A percentile compares a stretch with the other conserved stretches of the same genome.
These are phyloP conservation scores for Elmis aenea DNA, from an alignment of 2,888 invertebrate genomes.

Conservation along the genomic window DNA sequence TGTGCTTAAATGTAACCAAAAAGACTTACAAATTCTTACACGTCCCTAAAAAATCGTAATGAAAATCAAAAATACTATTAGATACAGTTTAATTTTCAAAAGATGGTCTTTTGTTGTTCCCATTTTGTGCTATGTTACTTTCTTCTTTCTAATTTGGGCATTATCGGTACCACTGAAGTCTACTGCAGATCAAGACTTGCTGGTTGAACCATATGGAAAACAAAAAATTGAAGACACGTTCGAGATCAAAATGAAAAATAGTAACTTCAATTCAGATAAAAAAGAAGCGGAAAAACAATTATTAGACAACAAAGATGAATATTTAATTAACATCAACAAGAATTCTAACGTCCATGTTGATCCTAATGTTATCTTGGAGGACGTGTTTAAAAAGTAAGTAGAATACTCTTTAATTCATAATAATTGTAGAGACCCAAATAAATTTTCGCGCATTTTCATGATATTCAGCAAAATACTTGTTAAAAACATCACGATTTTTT, in stretches of 20 bases:
- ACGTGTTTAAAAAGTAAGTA: constrained; percentile 45
- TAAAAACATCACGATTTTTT: no score
- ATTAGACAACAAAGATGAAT: constrained; percentile 50
- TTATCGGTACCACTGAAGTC: constrained; percentile 48
- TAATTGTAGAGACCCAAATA: constrained; percentile 1
- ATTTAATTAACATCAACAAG: constrained; percentile 42
- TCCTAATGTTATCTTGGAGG: constrained; percentile 39
- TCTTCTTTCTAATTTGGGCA: constrained; percentile 52
- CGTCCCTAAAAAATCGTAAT: no score
- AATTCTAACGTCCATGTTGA: constrained; percentile 40
- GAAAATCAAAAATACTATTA: no score
- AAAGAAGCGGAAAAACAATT: constrained; percentile 44
- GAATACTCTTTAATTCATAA: not conserved
- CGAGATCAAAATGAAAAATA: constrained; percentile 44
- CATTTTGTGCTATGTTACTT: constrained; percentile 51
- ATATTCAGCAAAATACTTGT: not conserved
- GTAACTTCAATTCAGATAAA: constrained; percentile 52
- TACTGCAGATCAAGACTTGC: constrained; percentile 11
- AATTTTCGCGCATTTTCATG: not conserved
- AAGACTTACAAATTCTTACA: no score
- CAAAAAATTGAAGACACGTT: constrained; percentile 37
- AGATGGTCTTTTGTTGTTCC: constrained; percentile 55
- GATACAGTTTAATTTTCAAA: constrained; percentile 35
- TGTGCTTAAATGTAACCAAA: no score
- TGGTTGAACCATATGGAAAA: constrained; percentile 3